These are phyloP conservation scores for Eutrigla gurnardus DNA, from an alignment of 2,797 vertebrate species.

Conservation along the genomic window DNA sequence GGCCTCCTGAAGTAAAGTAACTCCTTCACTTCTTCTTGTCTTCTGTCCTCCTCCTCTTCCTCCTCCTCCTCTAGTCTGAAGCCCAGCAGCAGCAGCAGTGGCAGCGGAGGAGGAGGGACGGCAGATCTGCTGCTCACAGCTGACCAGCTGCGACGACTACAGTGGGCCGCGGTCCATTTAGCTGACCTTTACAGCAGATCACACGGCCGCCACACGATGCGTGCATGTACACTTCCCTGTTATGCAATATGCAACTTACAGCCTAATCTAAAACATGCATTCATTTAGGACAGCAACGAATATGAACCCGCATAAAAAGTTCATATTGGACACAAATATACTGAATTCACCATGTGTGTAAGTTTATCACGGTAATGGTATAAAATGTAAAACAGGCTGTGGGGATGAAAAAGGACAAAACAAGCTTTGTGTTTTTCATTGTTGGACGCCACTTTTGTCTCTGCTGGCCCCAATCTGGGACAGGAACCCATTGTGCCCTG, in stretches of 20 bases:
- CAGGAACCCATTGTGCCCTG: conserved; percentile 82
- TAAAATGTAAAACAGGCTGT: conserved; percentile 9
- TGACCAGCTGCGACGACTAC: conserved; percentile 57
- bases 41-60: too few relatives aligned
- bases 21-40: too few relatives aligned
- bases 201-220: neutral
- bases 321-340: neutral
- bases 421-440: conserved; percentile 67
- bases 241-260: neutral
- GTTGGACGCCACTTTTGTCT: conserved; percentile 48
- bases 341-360: too few relatives aligned
- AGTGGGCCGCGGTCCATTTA: conserved; percentile 27
- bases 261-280: neutral
- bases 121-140: conserved; percentile 54
- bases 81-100: conserved; percentile 28
- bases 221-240: neutral
- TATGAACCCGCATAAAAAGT: neutral
- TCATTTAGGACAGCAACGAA: neutral
- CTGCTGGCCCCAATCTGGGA: conserved; percentile 73
- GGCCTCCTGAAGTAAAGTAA: too few relatives aligned
- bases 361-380: too few relatives aligned
- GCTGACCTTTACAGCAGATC: conserved; percentile 31
- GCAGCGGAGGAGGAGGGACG: conserved; percentile 6
- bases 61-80: too few relatives aligned
- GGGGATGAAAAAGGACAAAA: conserved; percentile 54